A percentile compares a stretch with the other conserved stretches of the same genome.
Conservation (phyloP, 2,797 vertebrate species). For the Chiloscyllium punctatum region DNA sequence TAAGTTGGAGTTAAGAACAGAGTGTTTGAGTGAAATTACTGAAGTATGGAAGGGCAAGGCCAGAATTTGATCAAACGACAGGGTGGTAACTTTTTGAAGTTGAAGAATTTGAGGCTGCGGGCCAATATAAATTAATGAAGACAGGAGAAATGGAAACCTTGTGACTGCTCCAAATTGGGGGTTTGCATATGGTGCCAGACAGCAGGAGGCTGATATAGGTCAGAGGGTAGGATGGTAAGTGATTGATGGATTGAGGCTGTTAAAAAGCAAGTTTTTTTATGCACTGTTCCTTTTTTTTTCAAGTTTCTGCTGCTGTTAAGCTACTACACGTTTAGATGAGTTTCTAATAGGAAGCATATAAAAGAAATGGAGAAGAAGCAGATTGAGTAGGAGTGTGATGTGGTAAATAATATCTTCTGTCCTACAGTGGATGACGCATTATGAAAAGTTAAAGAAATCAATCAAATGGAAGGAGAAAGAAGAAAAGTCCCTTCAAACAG, state of each 20-base stretch:
- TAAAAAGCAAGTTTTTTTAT: neutral
- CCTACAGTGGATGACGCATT: neutral
- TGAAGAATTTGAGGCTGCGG: neutral
- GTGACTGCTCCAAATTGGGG: neutral
- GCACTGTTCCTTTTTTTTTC: too few species aligned
- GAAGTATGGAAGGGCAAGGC: neutral
- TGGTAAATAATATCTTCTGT: neutral
- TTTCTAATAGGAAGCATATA: neutral
- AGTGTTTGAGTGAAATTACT: neutral
- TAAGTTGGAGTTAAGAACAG: neutral
- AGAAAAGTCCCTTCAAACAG: neutral
- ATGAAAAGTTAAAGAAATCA: neutral
- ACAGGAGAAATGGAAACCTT: neutral
- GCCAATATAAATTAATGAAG: neutral
- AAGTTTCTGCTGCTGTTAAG: too few species aligned
- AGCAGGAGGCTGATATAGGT: neutral
- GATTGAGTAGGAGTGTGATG: neutral
- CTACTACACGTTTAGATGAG: neutral
- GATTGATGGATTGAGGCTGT: neutral
- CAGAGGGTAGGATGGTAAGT: neutral
- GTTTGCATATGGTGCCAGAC: neutral
- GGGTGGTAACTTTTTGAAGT: neutral
- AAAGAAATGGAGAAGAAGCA: neutral
- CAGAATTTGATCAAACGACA: neutral
- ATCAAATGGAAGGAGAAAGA: neutral